Percentiles rank a stretch among this genome's conserved stretches.
Evolutionary conservation across 2,797 vertebrate genomes (phyloP).

Genomic region (Valencia hispanica): DNA sequence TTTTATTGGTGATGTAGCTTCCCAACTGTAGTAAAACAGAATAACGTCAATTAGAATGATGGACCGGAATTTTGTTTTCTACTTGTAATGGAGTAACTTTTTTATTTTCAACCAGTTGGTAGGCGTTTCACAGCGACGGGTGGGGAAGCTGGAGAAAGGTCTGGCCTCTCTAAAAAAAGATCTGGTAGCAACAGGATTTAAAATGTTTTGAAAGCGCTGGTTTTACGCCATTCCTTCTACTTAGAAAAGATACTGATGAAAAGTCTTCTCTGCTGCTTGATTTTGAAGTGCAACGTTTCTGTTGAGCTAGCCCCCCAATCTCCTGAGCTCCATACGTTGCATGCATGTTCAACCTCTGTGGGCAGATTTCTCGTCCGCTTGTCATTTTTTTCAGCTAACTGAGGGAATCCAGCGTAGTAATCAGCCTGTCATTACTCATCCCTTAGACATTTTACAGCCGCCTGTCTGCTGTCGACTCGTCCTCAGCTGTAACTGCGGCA

Average conservation of each 20-base stretch:
- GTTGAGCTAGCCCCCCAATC: too few relatives aligned
- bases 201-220: not conserved
- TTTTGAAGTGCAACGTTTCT: not conserved
- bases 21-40: not conserved
- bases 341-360: not conserved
- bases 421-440: not conserved
- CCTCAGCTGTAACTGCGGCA: constrained; percentile 34
- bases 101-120: not conserved
- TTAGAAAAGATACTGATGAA: not conserved
- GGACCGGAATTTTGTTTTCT: not conserved
- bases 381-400: constrained; percentile 3
- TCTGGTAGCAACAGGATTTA: not conserved
- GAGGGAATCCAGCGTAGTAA: constrained; percentile 1
- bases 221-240: not conserved
- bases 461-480: constrained; percentile 21
- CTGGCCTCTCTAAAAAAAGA: not conserved
- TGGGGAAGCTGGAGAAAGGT: not conserved
- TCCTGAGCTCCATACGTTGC: not conserved
- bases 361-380: not conserved
- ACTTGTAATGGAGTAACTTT: not conserved
- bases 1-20: not conserved
- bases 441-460: constrained; percentile 10
- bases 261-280: not conserved
- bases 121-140: not conserved
- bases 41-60: not conserved